A percentile compares a stretch with the other conserved stretches of the same genome.
These are phyloP conservation scores for Cephalotes varians DNA, from an alignment of 2,888 invertebrate genomes.

Conservation along the genomic window DNA sequence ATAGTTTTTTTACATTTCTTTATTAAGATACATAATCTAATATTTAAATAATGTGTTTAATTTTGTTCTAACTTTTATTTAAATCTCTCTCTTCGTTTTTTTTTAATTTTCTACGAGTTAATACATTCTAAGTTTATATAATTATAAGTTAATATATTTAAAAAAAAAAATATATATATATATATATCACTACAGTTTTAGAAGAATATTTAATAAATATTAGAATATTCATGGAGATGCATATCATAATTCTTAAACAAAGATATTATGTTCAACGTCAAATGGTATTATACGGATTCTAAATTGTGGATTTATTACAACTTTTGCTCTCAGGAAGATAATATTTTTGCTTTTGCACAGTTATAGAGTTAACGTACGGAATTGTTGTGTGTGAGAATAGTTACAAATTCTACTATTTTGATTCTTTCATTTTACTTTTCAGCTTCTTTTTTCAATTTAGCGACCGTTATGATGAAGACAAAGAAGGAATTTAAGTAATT, in stretches of 20 bases:
- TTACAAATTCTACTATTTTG: constrained; percentile 11
- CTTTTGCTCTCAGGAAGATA: constrained; percentile 33
- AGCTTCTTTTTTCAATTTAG: not conserved
- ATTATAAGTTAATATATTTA: not conserved
- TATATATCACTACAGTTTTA: not conserved
- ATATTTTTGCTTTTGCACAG: not conserved
- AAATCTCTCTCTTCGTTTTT: not conserved
- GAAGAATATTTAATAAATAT: not conserved
- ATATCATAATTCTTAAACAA: not conserved
- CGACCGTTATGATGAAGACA: not conserved
- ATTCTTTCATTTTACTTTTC: not conserved
- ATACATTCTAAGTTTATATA: not conserved
- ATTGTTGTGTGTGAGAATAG: not conserved
- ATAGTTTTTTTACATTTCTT: not conserved
- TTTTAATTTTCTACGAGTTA: not conserved
- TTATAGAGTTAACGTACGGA: too few species aligned
- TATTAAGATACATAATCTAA: not conserved
- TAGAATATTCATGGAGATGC: too few species aligned
- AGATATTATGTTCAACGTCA: constrained; percentile 17
- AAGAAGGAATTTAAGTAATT: not conserved
- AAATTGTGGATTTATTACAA: constrained; percentile 15
- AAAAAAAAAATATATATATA: too few species aligned
- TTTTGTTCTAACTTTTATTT: not conserved
- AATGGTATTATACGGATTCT: not conserved
- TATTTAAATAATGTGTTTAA: not conserved